Evolutionary conservation across 2,888 invertebrate species (phyloP), one percentile per base, ranked within the genome.

Genomic region (Drosophila mimica): DNA sequence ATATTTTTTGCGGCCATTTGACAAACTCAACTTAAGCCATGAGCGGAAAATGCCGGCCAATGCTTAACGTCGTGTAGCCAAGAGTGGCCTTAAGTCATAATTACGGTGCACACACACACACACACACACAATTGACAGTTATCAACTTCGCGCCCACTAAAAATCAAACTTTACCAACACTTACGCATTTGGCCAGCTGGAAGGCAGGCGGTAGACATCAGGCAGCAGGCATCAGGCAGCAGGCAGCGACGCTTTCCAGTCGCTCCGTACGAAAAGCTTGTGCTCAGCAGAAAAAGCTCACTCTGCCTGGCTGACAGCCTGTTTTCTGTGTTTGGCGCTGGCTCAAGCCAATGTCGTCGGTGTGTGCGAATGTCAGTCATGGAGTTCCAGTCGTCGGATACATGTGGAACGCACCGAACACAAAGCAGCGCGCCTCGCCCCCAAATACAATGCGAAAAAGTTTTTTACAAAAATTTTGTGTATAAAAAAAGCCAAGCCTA

Each of bases 331-430:
- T 59, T 65, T 40, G 59, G 67, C 60, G 66, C 69, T 72, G 58
- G 66, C 76, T 57, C 61, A 67, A 60, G 74, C 64, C 57, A 68
- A 60, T 66, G 79, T 72, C 69, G 74, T 46, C 69, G 58, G 43
- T 70, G 76, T 78, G 70, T 79, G 71, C 77, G 69, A 86, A 82
- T 83, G 83, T 92, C 91, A 92, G 92, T 92, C 91, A 92, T 92
- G 92, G 92, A 92, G 92, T 92, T 92, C 92, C 92, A 92, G 92
- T 92, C 91, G 92, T 91, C 91, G 92, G 92, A 92, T 92, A 87
- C 88, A 90, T 90, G 91, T 90, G 91, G 92, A 91, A 91, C 91
- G 82, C 84, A 87, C 75, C 84, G 75, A 83, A 74, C 83, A 87
- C 79, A 79, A 68, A 57, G 72, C 73, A 58, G 77, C 81, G 91